A percentile compares a stretch with the other conserved stretches of the same genome.
Conservation (phyloP, 2,888 invertebrate species). For the Clepsis dumicolana region DNA sequence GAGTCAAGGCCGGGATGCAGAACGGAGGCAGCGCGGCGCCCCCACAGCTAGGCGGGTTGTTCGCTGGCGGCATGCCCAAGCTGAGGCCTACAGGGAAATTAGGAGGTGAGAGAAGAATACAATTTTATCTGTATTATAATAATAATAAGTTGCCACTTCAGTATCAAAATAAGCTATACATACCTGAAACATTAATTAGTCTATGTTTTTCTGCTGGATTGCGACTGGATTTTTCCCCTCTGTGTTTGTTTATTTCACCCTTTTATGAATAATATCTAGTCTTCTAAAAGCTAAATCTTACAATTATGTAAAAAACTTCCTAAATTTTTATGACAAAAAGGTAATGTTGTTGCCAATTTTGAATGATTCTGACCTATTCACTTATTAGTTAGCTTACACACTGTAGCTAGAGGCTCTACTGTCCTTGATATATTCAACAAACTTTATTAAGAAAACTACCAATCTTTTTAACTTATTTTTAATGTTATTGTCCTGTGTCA, state of each 20-base stretch:
- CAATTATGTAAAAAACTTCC: background rate
- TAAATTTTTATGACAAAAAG: background rate
- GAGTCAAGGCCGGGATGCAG: constrained; percentile 65
- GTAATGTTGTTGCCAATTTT: background rate
- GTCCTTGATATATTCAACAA: background rate
- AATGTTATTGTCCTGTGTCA: too few relatives aligned
- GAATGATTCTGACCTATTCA: background rate
- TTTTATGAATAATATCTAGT: background rate
- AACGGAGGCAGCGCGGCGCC: constrained; percentile 74
- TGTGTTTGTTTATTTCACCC: background rate
- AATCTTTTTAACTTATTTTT: too few relatives aligned
- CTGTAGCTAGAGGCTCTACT: background rate
- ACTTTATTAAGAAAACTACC: too few relatives aligned
- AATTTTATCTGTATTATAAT: background rate
- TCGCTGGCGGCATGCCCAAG: constrained; percentile 94
- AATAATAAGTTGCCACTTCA: background rate
- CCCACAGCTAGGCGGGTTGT: constrained; percentile 89
- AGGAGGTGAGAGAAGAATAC: constrained; percentile 61
- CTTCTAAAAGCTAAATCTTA: background rate
- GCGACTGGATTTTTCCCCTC: background rate
- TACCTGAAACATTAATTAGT: background rate
- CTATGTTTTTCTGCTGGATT: background rate
- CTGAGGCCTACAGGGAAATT: constrained; percentile 89
- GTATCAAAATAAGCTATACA: background rate
- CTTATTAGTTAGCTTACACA: background rate